Evolutionary conservation across 2,888 invertebrate genomes (phyloP).

Genomic region (Agrochola macilenta): DNA sequence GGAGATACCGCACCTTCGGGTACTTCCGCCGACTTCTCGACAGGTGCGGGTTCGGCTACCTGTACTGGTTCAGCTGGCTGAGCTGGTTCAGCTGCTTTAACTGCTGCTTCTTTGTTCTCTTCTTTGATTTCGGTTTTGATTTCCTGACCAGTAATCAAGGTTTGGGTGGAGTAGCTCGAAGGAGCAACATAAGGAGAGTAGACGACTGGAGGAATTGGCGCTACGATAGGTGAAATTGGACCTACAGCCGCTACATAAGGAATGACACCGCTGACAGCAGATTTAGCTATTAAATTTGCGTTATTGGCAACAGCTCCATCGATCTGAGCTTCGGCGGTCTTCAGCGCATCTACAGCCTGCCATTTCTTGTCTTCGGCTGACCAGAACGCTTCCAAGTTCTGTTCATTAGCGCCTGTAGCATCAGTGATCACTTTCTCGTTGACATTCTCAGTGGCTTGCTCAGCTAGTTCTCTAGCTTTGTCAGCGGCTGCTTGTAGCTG

Average conservation of each 20-base stretch:
- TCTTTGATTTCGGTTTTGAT: conserved; percentile 65
- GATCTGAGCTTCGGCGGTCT: conserved; percentile 80
- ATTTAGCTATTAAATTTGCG: conserved; percentile 73
- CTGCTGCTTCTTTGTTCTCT: conserved; percentile 62
- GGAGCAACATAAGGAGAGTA: conserved; percentile 52
- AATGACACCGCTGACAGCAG: conserved; percentile 60
- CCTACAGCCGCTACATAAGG: conserved; percentile 52
- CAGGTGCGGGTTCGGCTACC: conserved; percentile 36
- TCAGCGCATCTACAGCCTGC: conserved; percentile 82
- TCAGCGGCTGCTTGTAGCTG: conserved; percentile 76
- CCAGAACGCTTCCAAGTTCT: conserved; percentile 77
- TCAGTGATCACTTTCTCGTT: conserved; percentile 75
- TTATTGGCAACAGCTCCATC: conserved; percentile 79
- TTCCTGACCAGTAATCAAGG: conserved; percentile 36
- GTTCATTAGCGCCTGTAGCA: conserved; percentile 76
- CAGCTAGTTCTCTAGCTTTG: conserved; percentile 74
- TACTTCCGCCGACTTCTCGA: conserved; percentile 26
- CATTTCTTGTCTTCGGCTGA: conserved; percentile 84
- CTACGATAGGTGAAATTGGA: conserved; percentile 48
- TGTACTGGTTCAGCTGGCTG: conserved; percentile 34
- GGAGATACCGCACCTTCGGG: conserved; percentile 36
- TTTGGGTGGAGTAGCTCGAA: conserved; percentile 37
- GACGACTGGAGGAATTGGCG: conserved; percentile 61
- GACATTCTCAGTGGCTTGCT: conserved; percentile 74
- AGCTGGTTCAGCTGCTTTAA: conserved; percentile 31